These are phyloP conservation scores for Triops cancriformis DNA, from an alignment of 1,140 invertebrate genomes.

Conservation along the genomic window DNA sequence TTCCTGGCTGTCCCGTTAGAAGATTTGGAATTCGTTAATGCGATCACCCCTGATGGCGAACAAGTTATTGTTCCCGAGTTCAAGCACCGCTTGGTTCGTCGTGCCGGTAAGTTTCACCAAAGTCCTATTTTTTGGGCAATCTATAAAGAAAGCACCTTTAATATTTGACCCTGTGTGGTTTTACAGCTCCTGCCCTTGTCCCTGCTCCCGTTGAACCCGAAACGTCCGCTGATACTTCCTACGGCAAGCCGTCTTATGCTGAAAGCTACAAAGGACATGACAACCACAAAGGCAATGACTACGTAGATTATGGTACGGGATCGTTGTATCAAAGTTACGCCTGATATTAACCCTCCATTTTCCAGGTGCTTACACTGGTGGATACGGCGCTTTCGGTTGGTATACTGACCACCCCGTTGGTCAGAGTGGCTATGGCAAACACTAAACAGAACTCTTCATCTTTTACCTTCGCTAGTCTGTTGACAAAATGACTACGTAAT, in stretches of 20 bases:
- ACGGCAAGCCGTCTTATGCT: neutral
- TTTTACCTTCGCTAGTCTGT: neutral
- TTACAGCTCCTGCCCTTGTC: neutral
- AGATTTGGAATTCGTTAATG: conserved; percentile 25
- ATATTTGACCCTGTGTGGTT: too few relatives aligned
- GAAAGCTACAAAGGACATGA: conserved; percentile 14
- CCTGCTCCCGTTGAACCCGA: neutral
- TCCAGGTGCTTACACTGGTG: conserved; percentile 36
- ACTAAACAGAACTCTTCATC: neutral
- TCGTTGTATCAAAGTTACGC: neutral
- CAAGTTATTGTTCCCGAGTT: neutral
- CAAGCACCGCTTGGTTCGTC: conserved; percentile 8
- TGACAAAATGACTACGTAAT: conserved; percentile 2
- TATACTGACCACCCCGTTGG: conserved; percentile 36
- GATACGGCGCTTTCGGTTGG: conserved; percentile 37
- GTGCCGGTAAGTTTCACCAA: conserved; percentile 7
- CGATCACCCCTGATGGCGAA: conserved; percentile 2
- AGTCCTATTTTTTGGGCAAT: neutral
- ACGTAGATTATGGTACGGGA: conserved; percentile 31
- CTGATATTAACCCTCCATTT: conserved; percentile 22
- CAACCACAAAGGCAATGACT: conserved; percentile 27
- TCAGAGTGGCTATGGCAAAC: neutral
- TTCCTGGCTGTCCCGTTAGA: conserved; percentile 29
- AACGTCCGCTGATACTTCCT: conserved; percentile 18
- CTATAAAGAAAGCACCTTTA: too few relatives aligned